A percentile compares a stretch with the other conserved stretches of the same genome.
These are phyloP conservation scores for Pimephales promelas DNA, from an alignment of 2,113 vertebrate genomes.

Conservation along the genomic window DNA sequence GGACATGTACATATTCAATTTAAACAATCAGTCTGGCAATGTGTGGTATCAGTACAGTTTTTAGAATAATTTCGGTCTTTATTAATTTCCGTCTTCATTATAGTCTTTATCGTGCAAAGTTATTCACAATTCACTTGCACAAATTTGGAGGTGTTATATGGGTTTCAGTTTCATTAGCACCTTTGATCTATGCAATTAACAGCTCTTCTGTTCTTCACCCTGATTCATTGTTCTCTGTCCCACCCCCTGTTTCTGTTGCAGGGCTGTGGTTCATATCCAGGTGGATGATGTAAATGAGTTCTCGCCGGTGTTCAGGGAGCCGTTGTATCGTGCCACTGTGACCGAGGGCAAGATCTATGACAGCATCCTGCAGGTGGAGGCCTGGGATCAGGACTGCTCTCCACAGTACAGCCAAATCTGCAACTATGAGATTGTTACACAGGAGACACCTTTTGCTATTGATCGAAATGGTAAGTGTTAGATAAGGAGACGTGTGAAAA, in stretches of 20 bases:
- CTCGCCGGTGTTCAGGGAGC: slow-evolving; percentile 89
- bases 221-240: neutral
- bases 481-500: neutral
- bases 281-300: slow-evolving; percentile 97
- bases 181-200: neutral
- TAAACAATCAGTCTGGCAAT: neutral
- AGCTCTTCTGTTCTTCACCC: neutral
- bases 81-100: no score
- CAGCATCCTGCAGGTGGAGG: slow-evolving; percentile 95
- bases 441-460: slow-evolving; percentile 91
- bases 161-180: neutral
- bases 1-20: no score
- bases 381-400: slow-evolving; percentile 93
- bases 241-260: slow-evolving; percentile 56
- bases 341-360: slow-evolving; percentile 96
- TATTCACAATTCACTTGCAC: neutral
- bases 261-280: slow-evolving; percentile 96
- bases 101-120: neutral
- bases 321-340: slow-evolving; percentile 83
- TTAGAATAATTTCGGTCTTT: neutral
- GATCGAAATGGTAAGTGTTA: slow-evolving; percentile 91
- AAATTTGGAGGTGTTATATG: slow-evolving; percentile 2
- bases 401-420: slow-evolving; percentile 98
- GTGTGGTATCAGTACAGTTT: neutral
- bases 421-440: slow-evolving; percentile 93